Evolutionary conservation across 2,113 vertebrate genomes (phyloP).

Genomic region (Nipponia nippon): DNA sequence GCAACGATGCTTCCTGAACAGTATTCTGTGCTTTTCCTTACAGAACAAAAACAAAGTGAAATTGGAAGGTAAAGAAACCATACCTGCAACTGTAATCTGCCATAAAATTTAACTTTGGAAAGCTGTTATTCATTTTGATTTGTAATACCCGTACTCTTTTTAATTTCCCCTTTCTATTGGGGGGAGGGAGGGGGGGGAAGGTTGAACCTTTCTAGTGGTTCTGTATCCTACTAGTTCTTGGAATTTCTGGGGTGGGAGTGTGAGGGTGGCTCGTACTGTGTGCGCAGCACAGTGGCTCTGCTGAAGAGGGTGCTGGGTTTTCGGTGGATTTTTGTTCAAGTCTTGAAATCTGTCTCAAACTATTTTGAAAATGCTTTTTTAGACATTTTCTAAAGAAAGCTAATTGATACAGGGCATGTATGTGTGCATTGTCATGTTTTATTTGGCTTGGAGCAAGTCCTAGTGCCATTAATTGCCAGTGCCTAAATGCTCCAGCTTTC

Average conservation of each 20-base stretch:
- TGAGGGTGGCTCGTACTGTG: background rate
- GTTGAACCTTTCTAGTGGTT: background rate
- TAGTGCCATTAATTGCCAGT: background rate
- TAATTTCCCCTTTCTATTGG: background rate
- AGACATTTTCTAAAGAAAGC: background rate
- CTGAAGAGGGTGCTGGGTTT: background rate
- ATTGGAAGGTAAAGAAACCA: background rate
- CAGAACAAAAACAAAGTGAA: background rate
- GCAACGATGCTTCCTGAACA: background rate
- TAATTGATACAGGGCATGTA: background rate
- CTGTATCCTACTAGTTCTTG: background rate
- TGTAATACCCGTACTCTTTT: background rate
- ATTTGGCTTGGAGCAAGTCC: background rate
- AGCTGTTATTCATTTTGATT: background rate
- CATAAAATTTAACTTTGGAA: background rate
- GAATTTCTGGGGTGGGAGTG: background rate
- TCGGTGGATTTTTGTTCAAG: background rate
- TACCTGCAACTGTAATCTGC: background rate
- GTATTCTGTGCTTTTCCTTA: background rate
- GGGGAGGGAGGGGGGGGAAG: accelerated
- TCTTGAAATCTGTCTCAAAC: background rate
- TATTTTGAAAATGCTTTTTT: background rate
- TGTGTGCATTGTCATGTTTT: background rate
- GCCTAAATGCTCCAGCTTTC: background rate
- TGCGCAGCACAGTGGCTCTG: background rate